phyloP scores from a whole-genome alignment of 2,797 vertebrate genomes.

The Cryptoblepharus egeriae region DNA sequence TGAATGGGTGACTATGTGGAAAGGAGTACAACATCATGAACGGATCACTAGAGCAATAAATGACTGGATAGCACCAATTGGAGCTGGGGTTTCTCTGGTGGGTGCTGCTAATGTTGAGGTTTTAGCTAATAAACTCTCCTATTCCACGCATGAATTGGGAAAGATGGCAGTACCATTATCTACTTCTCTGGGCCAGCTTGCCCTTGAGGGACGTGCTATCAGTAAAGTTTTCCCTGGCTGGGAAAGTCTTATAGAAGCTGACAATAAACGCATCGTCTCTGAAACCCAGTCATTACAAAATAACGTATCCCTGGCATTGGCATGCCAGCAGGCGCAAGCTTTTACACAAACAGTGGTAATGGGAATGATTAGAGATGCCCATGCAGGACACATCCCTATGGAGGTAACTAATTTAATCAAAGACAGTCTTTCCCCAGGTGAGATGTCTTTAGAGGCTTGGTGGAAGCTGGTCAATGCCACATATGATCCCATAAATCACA shows the following conservation, averaged over 20 bases:
- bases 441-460: slow-evolving; percentile 26
- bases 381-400: slow-evolving; percentile 31
- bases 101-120: slow-evolving; percentile 37
- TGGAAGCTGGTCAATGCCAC: slow-evolving; percentile 32
- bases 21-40: slow-evolving; percentile 5
- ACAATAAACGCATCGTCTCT: slow-evolving; percentile 28
- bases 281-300: slow-evolving; percentile 28
- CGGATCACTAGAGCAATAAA: slow-evolving; percentile 18
- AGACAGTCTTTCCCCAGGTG: slow-evolving; percentile 15
- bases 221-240: slow-evolving; percentile 35
- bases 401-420: slow-evolving; percentile 33
- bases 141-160: slow-evolving; percentile 32
- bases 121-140: slow-evolving; percentile 36
- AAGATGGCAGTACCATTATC: slow-evolving; percentile 19
- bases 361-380: slow-evolving; percentile 34
- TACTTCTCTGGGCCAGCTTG: slow-evolving; percentile 26
- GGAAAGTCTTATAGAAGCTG: slow-evolving; percentile 25
- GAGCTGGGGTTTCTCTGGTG: slow-evolving; percentile 27
- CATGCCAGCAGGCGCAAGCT: slow-evolving; percentile 29
- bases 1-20: slow-evolving; percentile 37
- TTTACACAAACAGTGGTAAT: slow-evolving; percentile 26
- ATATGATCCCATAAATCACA: slow-evolving; percentile 8
- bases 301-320: slow-evolving; percentile 28
- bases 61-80: slow-evolving; percentile 19
- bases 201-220: slow-evolving; percentile 24